Base-by-base conservation (phyloP, 2,888 invertebrate species). In the Lasioglossum figueresi region DNA sequence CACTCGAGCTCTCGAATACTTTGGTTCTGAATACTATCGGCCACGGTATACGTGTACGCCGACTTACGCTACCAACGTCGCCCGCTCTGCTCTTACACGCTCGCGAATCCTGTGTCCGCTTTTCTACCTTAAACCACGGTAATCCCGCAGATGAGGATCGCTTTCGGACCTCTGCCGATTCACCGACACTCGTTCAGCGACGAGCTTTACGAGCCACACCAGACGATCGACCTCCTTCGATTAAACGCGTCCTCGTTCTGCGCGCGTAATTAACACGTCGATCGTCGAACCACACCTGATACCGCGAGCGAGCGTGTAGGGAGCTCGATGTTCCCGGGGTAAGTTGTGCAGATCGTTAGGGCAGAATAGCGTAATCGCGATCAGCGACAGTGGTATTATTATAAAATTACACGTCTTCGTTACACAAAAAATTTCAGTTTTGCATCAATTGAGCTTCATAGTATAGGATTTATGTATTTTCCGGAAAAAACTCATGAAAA, bases 191-290 rank as follows among this genome's bases (percentile, higher is more conserved):
- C 78, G 71, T 2, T 23, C 63, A 14, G 71, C 19, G 31, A 23
- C 66, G 8, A 82, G 82, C 73, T 90, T 90, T 90, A 89, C 88
- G 86, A 89, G 78, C 72, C 23, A 78, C 31, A 81, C 84, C 52
- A 63, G 77, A 83, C 88, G 87, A 90, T 90, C 88, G 89, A 86
- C 89, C 90, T 86, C 86, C 82, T 87, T 90, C 85, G 90, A 90
- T 90, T 90, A 90, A 90, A 40, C 82, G n/a, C 83, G 56, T 72
- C 87, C 83, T 63, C 72, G 63, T 85, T 77, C 83, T 63, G 70
- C 40, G 75, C 82, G 79, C 79, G 90, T 88, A 90, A 90, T 90
- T 90, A 90, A 90, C 90, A 89, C 89, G 85, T 90, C 84, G 87
- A 81, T 82, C 83, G 83, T 70, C 31, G 48, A 74, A n/a, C 71